Conservation (phyloP, 2,113 vertebrate genomes). For the Genyomyrus donnyi region DNA sequence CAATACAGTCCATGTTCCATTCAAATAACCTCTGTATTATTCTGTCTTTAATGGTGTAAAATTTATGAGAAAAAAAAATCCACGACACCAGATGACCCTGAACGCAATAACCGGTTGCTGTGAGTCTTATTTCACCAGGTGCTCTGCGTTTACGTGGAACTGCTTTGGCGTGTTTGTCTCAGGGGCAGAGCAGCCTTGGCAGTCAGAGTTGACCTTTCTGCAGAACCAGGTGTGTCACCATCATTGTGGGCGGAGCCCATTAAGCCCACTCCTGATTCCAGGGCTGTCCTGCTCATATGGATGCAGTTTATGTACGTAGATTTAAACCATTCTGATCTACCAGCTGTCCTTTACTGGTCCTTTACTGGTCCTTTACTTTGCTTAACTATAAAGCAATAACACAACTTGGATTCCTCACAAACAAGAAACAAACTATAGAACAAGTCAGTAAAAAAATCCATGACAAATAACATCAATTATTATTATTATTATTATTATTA, state of each 20-base stretch:
- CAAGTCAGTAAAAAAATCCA: neutral
- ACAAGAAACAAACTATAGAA: neutral
- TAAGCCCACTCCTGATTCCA: neutral
- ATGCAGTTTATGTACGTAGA: neutral
- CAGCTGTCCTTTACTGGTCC: neutral
- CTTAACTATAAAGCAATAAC: neutral
- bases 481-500: too few species aligned
- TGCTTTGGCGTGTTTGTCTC: neutral
- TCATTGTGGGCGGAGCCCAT: neutral
- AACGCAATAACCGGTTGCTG: neutral
- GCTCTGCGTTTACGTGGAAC: too few species aligned
- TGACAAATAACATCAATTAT: neutral
- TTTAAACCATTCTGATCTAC: neutral
- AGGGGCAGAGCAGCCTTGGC: neutral
- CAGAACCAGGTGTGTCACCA: neutral
- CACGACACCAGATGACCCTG: neutral
- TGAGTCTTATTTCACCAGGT: neutral
- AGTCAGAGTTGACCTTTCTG: neutral
- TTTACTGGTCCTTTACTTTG: neutral
- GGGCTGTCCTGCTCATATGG: neutral
- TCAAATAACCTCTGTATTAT: neutral
- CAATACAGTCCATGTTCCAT: neutral
- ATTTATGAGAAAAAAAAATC: neutral
- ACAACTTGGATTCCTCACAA: neutral
- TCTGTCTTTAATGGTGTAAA: neutral